Evolutionary conservation across 2,888 invertebrate genomes (phyloP), one percentile per base, ranked within the genome.

Genomic region (Drosophila subsilvestris): DNA sequence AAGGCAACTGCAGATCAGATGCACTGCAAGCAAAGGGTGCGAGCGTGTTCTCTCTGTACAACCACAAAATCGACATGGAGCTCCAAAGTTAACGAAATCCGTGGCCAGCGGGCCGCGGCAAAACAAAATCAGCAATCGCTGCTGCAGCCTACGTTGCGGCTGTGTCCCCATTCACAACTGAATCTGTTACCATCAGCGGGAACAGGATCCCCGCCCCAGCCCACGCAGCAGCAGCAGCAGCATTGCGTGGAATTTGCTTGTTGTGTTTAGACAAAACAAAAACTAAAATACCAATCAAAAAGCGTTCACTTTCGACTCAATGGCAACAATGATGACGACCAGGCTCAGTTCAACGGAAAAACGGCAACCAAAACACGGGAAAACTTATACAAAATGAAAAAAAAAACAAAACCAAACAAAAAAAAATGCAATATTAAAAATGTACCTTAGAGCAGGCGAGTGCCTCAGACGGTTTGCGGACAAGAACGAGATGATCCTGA

Each of bases 281-380:
- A 69, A 69, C 65, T 44, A 73, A 68, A 69, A 75, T 71, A 80
- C 37, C 48, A 76, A 63, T 44, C 54, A 71, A 71, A 80, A 75
- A 60, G 68, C 82, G 82, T 85, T 82, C 66, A 81, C 82, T 82
- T 82, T 85, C 80, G 82, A 82, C 79, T 82, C 73, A 54, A 81
- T 77, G 72, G 62, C 69, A 73, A 65, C 62, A 68, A 74, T 66
- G 82, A 68, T 53, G 70, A 79, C 86, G 27, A 56, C 61, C 65
- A 71, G 63, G 78, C 78, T 66, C 42, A 61, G 58, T 71, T 61
- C 20, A 54, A 81, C n/a, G 82, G 82, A 82, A 71, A 82, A 74
- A 79, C 32, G 81, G 67, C 65, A 29, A 50, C 47, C 49, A 53
- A 14, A 14, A 9, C 22, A 17, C 32, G 2, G 20, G 17, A 48